Evolutionary conservation across 2,888 invertebrate genomes (phyloP).

Genomic region (Himalopsyche anomala): DNA sequence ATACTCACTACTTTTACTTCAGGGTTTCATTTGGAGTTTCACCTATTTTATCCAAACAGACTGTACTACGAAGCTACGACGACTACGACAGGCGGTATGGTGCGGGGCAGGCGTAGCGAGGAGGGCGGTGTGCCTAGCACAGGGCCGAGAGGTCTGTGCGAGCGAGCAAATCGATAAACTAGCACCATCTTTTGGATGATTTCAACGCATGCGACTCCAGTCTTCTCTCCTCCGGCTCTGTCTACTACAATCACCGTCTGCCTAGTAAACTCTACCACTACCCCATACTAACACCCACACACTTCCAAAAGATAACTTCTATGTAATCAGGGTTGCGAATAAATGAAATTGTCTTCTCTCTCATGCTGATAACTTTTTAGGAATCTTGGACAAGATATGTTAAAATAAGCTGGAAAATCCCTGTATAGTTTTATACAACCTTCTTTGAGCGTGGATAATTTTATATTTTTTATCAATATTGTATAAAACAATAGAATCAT

Average conservation of each 20-base stretch:
- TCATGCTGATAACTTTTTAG: neutral
- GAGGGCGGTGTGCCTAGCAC: conserved; percentile 49
- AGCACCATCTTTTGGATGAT: conserved; percentile 65
- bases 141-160: conserved; percentile 41
- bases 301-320: neutral
- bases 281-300: conserved; percentile 20
- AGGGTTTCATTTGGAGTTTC: conserved; percentile 10
- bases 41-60: conserved; percentile 39
- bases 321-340: neutral
- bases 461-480: too few species aligned
- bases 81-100: conserved; percentile 45
- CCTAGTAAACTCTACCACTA: conserved; percentile 43
- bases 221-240: conserved; percentile 52
- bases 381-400: neutral
- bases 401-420: too few species aligned
- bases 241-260: conserved; percentile 38
- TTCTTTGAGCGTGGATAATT: too few species aligned
- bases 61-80: conserved; percentile 47
- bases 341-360: neutral
- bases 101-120: conserved; percentile 45
- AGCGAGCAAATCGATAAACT: conserved; percentile 64
- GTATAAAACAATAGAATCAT: too few species aligned
- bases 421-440: too few species aligned
- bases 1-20: conserved; percentile 13
- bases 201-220: conserved; percentile 64